Evolutionary conservation across 2,888 invertebrate genomes (phyloP), one percentile per base, ranked within the genome.

Genomic region (Meganola albula): DNA sequence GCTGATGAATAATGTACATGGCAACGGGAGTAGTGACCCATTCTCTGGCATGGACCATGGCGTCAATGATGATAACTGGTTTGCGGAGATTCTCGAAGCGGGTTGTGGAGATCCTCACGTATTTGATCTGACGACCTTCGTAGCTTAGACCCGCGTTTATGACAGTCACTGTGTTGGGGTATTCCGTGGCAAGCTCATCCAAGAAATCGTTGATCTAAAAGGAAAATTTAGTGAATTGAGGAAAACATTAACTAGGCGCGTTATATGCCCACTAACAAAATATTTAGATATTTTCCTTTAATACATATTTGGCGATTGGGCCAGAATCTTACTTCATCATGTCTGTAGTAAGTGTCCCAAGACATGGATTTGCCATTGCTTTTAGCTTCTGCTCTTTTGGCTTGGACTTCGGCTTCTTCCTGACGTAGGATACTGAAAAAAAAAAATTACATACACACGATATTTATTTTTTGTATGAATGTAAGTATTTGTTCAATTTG

Each of bases 1-100:
- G 66, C 66, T 92, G 89, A 43, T 90, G 77, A 40, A 92, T 90
- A 45, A 91, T 80, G 62, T 91, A 92, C 1, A 92, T 63, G 2
- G 91, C 91, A 0, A 90, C 89, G 4, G 91, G 88, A 1, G 91
- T 87, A 0, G 92, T 90, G 33, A 92, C 90, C 93, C 93, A 93
- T 69, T 93, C 93, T 29, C 93, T 87, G 4, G 90, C 90, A 54
- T 90, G 90, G 23, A 90, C 88, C 13, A 88, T 89, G 13, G 87
- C 89, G 46, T 91, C 91, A 13, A 91, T 78, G 13, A 90, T 63
- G 39, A 91, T 86, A 1, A 87, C 84, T 0, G 90, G 90, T 35
- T 89, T 89, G 18, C 46, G 58, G n/a, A 63, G 50, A 36, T 78
- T 66, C 37, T 76, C 77, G 26, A 75, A 77, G 6, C 75, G 73